phyloP scores from a whole-genome alignment of 2,888 invertebrate species.

The Tenodera sinensis region DNA sequence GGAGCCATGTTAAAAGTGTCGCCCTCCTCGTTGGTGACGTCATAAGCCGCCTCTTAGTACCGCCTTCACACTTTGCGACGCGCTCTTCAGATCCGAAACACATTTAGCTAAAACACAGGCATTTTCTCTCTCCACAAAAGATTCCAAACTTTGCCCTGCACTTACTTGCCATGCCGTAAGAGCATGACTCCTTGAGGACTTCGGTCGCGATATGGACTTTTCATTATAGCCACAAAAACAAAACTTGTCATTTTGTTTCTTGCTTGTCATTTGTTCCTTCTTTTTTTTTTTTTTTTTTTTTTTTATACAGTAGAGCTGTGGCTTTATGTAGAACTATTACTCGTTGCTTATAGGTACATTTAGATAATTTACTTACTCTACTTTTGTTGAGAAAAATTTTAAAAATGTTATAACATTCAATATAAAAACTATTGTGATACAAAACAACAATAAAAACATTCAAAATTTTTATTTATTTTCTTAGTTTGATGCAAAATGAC shows the following conservation, averaged over 20 bases:
- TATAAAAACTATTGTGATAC: too few relatives aligned
- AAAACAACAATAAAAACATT: too few relatives aligned
- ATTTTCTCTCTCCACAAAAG: neutral
- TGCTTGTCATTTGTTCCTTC: neutral
- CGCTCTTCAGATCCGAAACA: neutral
- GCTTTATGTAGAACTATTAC: too few relatives aligned
- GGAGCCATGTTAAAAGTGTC: conserved; percentile 13
- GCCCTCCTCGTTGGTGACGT: neutral
- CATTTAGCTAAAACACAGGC: neutral
- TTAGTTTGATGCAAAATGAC: too few relatives aligned
- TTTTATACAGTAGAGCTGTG: too few relatives aligned
- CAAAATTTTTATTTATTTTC: too few relatives aligned
- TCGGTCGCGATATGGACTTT: neutral
- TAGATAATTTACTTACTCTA: too few relatives aligned
- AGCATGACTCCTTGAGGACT: neutral
- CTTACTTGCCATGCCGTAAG: neutral
- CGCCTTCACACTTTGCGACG: neutral
- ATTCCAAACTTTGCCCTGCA: neutral
- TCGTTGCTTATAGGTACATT: too few relatives aligned
- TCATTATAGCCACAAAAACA: neutral
- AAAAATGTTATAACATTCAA: too few relatives aligned
- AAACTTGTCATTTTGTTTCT: neutral
- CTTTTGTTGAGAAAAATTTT: too few relatives aligned
- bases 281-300: too few relatives aligned
- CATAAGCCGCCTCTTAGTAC: neutral